These are phyloP conservation scores for Spodoptera exigua DNA, from an alignment of 2,888 invertebrate species.

Conservation along the genomic window DNA sequence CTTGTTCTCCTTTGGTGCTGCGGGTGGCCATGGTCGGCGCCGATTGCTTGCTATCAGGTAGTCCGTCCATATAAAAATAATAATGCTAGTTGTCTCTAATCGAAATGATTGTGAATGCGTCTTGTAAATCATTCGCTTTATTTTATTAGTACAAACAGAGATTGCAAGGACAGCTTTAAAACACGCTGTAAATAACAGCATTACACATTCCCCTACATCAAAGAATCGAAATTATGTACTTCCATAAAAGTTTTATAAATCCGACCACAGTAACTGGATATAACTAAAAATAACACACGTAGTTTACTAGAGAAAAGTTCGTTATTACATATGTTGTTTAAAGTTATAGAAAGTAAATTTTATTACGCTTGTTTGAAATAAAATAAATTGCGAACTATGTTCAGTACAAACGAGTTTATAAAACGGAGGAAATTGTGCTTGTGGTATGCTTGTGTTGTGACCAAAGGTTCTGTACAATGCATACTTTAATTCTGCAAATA, in stretches of 20 bases:
- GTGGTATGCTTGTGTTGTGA: constrained; percentile 2
- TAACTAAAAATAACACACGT: constrained; percentile 15
- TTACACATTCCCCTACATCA: too few species aligned
- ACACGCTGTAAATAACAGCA: too few species aligned
- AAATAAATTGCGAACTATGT: constrained; percentile 45
- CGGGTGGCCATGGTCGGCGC: too few species aligned
- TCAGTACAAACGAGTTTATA: constrained; percentile 46
- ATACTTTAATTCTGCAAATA: too few species aligned
- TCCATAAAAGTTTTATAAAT: neutral
- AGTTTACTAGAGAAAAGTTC: constrained; percentile 23
- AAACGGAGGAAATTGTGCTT: constrained; percentile 32
- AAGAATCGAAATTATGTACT: neutral
- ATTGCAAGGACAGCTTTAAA: too few species aligned
- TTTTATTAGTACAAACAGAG: too few species aligned
- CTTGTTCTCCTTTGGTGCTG: too few species aligned
- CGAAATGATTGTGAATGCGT: too few species aligned
- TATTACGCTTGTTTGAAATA: constrained; percentile 41
- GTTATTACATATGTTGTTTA: constrained; percentile 31
- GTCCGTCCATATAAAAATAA: too few species aligned
- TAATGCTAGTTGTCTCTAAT: too few species aligned
- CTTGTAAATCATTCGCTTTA: too few species aligned
- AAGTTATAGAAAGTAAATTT: constrained; percentile 44
- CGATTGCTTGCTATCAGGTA: too few species aligned
- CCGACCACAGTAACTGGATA: constrained; percentile 2
- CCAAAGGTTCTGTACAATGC: constrained; percentile 9